A percentile compares a stretch with the other conserved stretches of the same genome.
Evolutionary conservation across 1,140 invertebrate genomes (phyloP).

Genomic region (Drosophila santomea): DNA sequence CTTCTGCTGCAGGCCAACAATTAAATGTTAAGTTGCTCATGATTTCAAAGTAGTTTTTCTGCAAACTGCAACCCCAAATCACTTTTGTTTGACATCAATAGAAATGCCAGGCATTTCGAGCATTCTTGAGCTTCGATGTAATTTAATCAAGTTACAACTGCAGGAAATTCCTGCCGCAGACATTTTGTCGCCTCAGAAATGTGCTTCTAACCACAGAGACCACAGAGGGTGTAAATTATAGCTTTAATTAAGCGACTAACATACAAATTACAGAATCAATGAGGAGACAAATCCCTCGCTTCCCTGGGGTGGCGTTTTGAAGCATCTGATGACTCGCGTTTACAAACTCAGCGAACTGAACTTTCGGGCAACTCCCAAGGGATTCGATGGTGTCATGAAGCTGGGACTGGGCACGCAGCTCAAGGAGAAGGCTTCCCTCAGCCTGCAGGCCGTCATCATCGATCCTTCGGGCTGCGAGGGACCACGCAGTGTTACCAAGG

Average conservation of each 20-base stretch:
- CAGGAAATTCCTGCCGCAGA: too few species aligned
- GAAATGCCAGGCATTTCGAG: too few species aligned
- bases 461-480: conserved; percentile 65
- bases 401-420: conserved; percentile 53
- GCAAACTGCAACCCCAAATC: too few species aligned
- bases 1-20: too few species aligned
- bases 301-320: conserved; percentile 70
- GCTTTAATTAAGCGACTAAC: background rate
- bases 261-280: conserved; percentile 55
- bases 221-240: too few species aligned
- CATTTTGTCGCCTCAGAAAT: too few species aligned
- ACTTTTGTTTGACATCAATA: too few species aligned
- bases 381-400: conserved; percentile 53
- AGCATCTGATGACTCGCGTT: conserved; percentile 54
- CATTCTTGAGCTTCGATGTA: too few species aligned
- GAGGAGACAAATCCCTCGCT: conserved; percentile 76
- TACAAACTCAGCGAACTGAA: conserved; percentile 59
- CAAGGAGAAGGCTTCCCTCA: conserved; percentile 69
- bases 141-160: too few species aligned
- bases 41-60: too few species aligned
- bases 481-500: conserved; percentile 51
- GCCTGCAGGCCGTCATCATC: conserved; percentile 67
- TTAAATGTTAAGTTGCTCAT: too few species aligned
- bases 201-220: too few species aligned
- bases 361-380: conserved; percentile 52